Evolutionary conservation across 2,888 invertebrate species (phyloP).

Genomic region (Papilio elwesi): DNA sequence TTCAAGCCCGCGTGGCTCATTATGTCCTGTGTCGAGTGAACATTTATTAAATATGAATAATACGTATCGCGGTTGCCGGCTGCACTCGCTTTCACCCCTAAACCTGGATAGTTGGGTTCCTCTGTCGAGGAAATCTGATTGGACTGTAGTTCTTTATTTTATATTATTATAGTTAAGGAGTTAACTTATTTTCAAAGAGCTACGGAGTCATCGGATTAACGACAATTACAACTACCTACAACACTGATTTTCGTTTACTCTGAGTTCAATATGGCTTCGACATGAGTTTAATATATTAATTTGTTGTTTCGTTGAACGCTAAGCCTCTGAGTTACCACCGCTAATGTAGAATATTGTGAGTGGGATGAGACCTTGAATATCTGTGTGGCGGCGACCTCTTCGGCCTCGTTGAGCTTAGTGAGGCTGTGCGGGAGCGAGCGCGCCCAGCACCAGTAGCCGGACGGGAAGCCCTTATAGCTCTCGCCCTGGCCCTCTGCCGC

Average conservation of each 20-base stretch:
- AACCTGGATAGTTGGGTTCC: conserved; percentile 44
- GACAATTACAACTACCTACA: no score
- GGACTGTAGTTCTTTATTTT: no score
- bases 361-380: conserved; percentile 89
- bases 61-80: not conserved
- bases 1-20: conserved; percentile 94
- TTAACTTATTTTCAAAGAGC: no score
- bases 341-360: no score
- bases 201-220: no score
- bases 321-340: no score
- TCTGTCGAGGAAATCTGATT: no score
- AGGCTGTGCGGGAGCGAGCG: conserved; percentile 92
- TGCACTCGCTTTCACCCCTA: conserved; percentile 50
- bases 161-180: no score
- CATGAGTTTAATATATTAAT: no score
- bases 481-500: conserved; percentile 89
- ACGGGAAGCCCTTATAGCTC: conserved; percentile 93
- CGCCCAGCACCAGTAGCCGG: conserved; percentile 95
- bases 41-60: not conserved
- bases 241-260: no score
- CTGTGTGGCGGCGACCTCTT: conserved; percentile 93
- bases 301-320: no score
- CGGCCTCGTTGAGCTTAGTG: conserved; percentile 92
- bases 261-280: no score
- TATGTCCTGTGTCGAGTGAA: conserved; percentile 77